Evolutionary conservation across 2,888 invertebrate genomes (phyloP).

Genomic region (Acanthosoma haemorrhoidale): DNA sequence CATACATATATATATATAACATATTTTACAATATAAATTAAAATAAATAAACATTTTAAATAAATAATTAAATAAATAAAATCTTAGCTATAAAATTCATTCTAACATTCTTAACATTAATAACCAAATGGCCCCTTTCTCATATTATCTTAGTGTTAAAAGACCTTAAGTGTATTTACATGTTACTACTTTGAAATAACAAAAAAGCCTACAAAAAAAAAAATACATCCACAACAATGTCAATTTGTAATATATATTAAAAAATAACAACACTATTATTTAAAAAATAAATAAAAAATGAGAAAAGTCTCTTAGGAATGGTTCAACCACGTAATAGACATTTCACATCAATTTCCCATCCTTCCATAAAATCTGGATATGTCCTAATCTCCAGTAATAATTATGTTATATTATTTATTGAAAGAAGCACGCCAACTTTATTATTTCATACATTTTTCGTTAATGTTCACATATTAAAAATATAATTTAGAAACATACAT

Average conservation of each 20-base stretch:
- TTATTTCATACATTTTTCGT: background rate
- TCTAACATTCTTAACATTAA: conserved; percentile 20
- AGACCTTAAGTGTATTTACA: conserved; percentile 22
- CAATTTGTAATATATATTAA: background rate
- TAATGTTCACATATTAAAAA: conserved; percentile 15
- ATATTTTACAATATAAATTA: conserved; percentile 2
- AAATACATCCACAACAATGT: background rate
- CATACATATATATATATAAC: background rate
- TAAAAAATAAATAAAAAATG: background rate
- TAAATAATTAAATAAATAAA: conserved; percentile 18
- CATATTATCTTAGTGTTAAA: background rate
- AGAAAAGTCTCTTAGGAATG: background rate
- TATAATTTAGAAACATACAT: conserved; percentile 24
- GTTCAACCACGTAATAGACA: background rate
- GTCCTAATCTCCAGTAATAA: background rate
- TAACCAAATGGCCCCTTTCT: conserved; percentile 25
- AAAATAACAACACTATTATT: background rate
- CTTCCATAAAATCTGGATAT: background rate
- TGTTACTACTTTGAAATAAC: conserved; percentile 2
- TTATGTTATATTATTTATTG: background rate
- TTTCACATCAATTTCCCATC: background rate
- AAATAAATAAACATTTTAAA: conserved; percentile 18
- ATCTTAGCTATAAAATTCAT: conserved; percentile 1
- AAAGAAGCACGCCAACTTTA: conserved; percentile 7
- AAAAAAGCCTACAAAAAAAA: background rate